These are phyloP conservation scores for Oreonectes daqikongensis DNA, from an alignment of 2,797 vertebrate species.

Conservation along the genomic window DNA sequence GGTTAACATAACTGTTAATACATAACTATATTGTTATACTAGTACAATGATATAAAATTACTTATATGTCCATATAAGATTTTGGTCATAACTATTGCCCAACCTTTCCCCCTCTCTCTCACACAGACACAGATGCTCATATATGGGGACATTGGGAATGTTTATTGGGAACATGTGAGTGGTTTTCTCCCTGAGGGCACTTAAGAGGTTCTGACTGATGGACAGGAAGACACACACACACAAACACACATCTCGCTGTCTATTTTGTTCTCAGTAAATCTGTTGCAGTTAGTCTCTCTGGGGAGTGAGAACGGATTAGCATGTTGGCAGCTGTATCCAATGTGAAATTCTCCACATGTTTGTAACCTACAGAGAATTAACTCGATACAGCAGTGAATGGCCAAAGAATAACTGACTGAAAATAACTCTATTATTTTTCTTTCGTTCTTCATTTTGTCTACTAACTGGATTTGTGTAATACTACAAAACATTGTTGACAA, in stretches of 20 bases:
- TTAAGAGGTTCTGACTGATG: constrained; percentile 19
- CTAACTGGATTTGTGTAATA: not conserved
- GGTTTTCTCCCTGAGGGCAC: constrained; percentile 22
- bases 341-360: constrained; percentile 37
- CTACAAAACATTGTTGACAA: not conserved
- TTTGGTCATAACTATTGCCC: not conserved
- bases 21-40: no score
- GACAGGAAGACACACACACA: constrained; percentile 29
- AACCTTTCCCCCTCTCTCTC: not conserved
- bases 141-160: constrained; percentile 36
- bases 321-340: constrained; percentile 32
- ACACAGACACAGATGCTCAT: constrained; percentile 13
- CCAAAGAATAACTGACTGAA: not conserved
- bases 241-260: not conserved
- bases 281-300: constrained; percentile 33
- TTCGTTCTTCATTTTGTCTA: not conserved
- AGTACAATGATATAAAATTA: not conserved
- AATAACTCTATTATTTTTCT: not conserved
- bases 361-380: constrained; percentile 23
- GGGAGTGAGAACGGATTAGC: constrained; percentile 19
- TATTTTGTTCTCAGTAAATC: constrained; percentile 16
- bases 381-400: not conserved
- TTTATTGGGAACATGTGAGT: constrained; percentile 45
- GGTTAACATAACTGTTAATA: no score
- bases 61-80: not conserved